Conservation (phyloP, 2,797 vertebrate genomes). For the Spondyliosoma cantharus region DNA sequence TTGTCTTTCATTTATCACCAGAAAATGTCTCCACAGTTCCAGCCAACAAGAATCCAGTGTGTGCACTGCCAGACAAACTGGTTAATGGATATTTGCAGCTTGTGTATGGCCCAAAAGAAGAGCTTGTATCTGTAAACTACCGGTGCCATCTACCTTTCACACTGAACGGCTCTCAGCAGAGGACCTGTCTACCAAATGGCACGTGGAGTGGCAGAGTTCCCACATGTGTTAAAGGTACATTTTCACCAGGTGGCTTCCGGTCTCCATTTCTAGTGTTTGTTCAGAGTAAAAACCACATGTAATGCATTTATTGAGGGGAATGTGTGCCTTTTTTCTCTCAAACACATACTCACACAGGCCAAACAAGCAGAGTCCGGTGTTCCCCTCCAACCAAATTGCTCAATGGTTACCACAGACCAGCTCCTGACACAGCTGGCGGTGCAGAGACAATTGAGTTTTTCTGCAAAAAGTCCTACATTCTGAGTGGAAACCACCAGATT, state of each 20-base stretch:
- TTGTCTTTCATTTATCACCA: slow-evolving; percentile 33
- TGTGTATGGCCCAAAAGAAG: slow-evolving; percentile 80
- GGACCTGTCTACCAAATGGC: slow-evolving; percentile 86
- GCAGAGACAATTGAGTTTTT: slow-evolving; percentile 83
- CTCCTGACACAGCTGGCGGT: slow-evolving; percentile 73
- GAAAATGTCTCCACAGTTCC: slow-evolving; percentile 30
- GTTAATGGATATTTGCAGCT: slow-evolving; percentile 86
- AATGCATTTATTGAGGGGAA: not conserved
- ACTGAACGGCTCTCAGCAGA: slow-evolving; percentile 86
- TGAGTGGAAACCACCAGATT: slow-evolving; percentile 87
- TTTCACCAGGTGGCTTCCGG: not conserved
- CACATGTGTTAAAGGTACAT: slow-evolving; percentile 89
- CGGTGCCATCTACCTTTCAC: slow-evolving; percentile 87
- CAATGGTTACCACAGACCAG: slow-evolving; percentile 86
- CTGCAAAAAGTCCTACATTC: slow-evolving; percentile 89
- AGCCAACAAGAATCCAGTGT: slow-evolving; percentile 81
- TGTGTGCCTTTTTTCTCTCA: slow-evolving; percentile 2
- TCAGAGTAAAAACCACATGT: not conserved
- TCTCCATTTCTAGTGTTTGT: slow-evolving; percentile 3
- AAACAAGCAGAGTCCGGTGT: slow-evolving; percentile 40
- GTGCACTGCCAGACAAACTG: slow-evolving; percentile 83
- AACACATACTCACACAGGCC: slow-evolving; percentile 73
- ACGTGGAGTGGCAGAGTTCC: slow-evolving; percentile 90
- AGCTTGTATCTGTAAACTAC: slow-evolving; percentile 83
- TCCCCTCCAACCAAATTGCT: slow-evolving; percentile 81